Evolutionary conservation across 1,140 invertebrate genomes (phyloP), one percentile per base, ranked within the genome.

Genomic region (Tetragnatha versicolor): DNA sequence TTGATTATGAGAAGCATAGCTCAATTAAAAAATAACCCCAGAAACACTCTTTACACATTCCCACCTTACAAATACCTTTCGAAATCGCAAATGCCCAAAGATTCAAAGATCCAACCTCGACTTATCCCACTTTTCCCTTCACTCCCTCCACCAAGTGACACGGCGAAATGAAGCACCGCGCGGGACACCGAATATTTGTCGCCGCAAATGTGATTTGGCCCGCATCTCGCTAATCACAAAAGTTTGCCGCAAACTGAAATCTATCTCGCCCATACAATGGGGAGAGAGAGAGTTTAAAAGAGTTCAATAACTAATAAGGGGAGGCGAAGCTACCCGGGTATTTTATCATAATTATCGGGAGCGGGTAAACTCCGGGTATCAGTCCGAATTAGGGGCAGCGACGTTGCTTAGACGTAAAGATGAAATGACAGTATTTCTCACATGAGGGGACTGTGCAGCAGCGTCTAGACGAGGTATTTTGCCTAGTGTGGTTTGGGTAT

Each of bases 201-300:
- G 66, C 47, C 66, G 12, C 37, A 73, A 73, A 73, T 73, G 53
- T 55, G 69, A 73, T 73, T 73, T 73, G 33, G 51, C 25, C n/a
- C 55, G 20, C 72, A 75, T 75, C 58, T n/a, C 55, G 35, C 72
- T 75, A 75, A 75, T 75, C 72, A 75, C 55, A 61, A 75, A 75
- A 75, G 72, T 75, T 75, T 75, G 39, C 45, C 72, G 12, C 60
- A 45, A 75, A 75, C 72, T 75, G 55, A 61, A 63, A 75, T 75
- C 55, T 49, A 75, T 75, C 72, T 75, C 60, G 22, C 4, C 22
- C 45, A n/a, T n/a, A n/a, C n/a, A n/a, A n/a, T n/a, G n/a, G n/a
- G n/a, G n/a, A n/a, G 35, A 20, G 22, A 2, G 55, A 33, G 17
- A 14, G 10, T 60, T 10, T 9, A 55, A 47, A 47, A 47, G 42